Percentiles rank a stretch among this genome's conserved stretches.
phyloP scores from a whole-genome alignment of 2,797 vertebrate species.

The Benthosema pterotum region DNA sequence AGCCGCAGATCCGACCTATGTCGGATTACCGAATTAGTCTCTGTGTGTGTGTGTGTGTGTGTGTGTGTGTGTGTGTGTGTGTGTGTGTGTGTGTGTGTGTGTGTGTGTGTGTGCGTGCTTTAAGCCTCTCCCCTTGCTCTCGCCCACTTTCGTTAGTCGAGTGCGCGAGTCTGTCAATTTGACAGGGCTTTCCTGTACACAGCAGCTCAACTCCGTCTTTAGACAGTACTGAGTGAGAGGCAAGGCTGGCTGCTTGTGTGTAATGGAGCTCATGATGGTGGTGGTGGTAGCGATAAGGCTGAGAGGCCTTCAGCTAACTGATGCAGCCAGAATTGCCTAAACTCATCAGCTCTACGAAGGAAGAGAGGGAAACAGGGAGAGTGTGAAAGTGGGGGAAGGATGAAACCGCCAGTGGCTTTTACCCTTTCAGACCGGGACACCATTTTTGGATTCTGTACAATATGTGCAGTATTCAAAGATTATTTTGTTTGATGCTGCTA shows the following conservation, averaged over 20 bases:
- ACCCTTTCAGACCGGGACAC: no score
- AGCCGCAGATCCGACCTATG: conserved; percentile 9
- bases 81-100: neutral
- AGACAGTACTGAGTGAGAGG: neutral
- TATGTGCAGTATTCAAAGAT: no score
- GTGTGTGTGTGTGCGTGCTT: no score
- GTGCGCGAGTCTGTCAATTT: neutral
- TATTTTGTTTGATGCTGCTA: no score
- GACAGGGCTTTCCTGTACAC: neutral
- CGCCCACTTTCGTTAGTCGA: neutral
- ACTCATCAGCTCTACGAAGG: neutral
- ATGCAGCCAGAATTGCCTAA: neutral
- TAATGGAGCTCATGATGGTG: conserved; percentile 4
- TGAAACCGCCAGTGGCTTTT: neutral
- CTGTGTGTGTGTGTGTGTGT: neutral
- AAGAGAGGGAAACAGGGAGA: neutral
- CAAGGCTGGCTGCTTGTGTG: neutral
- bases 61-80: no score
- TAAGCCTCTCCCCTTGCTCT: neutral
- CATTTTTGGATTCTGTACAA: no score
- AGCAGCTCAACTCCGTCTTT: neutral
- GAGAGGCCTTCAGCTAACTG: neutral
- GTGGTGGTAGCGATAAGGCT: neutral
- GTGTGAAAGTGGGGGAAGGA: neutral
- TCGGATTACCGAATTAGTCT: conserved; percentile 20